Base-by-base conservation (phyloP, 2,888 invertebrate species). In the Craniophora ligustri region DNA sequence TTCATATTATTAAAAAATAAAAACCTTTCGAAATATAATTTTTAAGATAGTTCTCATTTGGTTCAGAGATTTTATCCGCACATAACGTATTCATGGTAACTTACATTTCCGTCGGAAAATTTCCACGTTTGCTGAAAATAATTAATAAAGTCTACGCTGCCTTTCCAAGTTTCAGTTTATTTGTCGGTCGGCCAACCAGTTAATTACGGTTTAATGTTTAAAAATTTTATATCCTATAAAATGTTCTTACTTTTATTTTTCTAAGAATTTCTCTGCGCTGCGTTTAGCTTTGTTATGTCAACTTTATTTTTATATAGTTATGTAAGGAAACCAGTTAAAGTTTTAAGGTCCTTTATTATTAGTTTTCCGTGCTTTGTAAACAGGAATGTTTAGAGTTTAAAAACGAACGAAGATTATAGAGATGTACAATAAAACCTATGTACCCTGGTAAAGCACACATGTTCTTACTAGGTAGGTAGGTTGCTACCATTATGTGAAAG, bases 111-210 rank as follows among this genome's bases (percentile, higher is more conserved):
- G 62, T 53, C 57, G 72, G 63, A 66, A 68, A 75, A 68, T 75
- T 67, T 65, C 65, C 64, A 67, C 65, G 67, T 76, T 72, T 54
- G 65, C 61, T 71, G 64, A 67, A 75, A 79, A 70, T 78, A 75
- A 75, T 79, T 72, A 78, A 80, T 73, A 69, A 71, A 74, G 66
- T 64, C 35, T 61, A 56, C 69, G 62, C 57, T 54, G 65, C 67
- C 61, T 75, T 68, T 62, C 54, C 66, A 48, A 62, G 67, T 60
- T 69, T 63, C 58, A 66, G 57, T 72, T 72, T 73, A 73, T 80
- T 79, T 78, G 72, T 69, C 55, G 69, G 67, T 58, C 36, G 59
- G 57, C 49, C 53, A 49, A 67, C 63, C 57, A 65, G 66, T 69
- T 75, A 69, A 76, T 76, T 78, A 72, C 57, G 54, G 40, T 57